Evolutionary conservation across 2,797 vertebrate genomes (phyloP).

Genomic region (Channallabes apus): DNA sequence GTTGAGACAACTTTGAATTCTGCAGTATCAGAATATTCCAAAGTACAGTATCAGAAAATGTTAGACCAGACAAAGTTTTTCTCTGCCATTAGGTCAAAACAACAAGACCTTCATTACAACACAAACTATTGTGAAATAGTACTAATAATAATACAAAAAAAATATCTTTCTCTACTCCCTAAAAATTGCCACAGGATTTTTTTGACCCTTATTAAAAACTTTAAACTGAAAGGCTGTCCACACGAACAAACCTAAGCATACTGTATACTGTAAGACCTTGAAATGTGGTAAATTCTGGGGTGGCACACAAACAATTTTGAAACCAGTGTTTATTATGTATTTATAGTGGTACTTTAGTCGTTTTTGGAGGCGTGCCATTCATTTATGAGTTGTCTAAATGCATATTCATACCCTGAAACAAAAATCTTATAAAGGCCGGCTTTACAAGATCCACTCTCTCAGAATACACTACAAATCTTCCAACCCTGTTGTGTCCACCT

Average conservation of each 20-base stretch:
- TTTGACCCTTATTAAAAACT: no score
- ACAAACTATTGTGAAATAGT: background rate
- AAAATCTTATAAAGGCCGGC: background rate
- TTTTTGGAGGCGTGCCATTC: background rate
- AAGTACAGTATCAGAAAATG: background rate
- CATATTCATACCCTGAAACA: background rate
- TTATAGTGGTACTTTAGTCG: background rate
- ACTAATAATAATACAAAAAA: background rate
- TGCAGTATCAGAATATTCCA: background rate
- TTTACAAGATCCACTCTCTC: background rate
- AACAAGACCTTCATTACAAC: background rate
- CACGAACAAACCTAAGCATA: background rate
- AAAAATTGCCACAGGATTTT: background rate
- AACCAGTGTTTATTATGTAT: background rate
- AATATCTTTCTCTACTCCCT: no score
- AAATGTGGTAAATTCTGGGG: background rate
- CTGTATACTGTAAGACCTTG: background rate
- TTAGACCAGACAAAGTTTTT: background rate
- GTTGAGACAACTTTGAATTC: background rate
- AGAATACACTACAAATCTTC: constrained; percentile 73
- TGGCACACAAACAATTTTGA: background rate
- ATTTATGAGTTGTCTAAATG: background rate
- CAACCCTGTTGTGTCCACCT: constrained; percentile 84
- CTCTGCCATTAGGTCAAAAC: background rate
- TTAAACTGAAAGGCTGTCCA: background rate